phyloP scores from a whole-genome alignment of 2,888 invertebrate genomes.

The Dolichopus griseipennis region DNA sequence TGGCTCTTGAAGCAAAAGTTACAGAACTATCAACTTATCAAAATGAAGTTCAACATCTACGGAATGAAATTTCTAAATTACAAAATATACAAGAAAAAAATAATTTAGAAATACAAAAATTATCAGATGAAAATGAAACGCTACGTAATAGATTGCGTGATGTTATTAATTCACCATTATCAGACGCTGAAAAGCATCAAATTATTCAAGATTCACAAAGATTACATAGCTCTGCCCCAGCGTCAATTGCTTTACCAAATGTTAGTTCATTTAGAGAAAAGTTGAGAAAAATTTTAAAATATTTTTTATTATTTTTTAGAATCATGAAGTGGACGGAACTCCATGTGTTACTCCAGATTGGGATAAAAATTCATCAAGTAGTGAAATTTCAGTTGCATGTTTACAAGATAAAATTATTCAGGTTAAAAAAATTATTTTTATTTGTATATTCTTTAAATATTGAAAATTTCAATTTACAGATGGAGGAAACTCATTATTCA shows the following conservation, averaged over 20 bases:
- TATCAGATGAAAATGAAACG: slow-evolving; percentile 68
- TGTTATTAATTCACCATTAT: slow-evolving; percentile 71
- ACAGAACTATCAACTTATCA: slow-evolving; percentile 56
- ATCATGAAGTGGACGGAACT: slow-evolving; percentile 51
- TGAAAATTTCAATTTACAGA: slow-evolving; percentile 26
- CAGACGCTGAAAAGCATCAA: slow-evolving; percentile 75
- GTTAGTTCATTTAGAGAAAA: slow-evolving; percentile 28
- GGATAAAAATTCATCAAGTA: slow-evolving; percentile 86
- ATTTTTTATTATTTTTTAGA: slow-evolving; percentile 17
- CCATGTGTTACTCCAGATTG: slow-evolving; percentile 75
- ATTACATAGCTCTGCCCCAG: slow-evolving; percentile 70
- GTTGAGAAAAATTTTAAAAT: neutral
- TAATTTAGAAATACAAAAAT: slow-evolving; percentile 46
- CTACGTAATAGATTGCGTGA: slow-evolving; percentile 66
- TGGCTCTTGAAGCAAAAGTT: slow-evolving; percentile 52
- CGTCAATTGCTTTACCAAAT: slow-evolving; percentile 56
- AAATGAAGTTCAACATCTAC: slow-evolving; percentile 57
- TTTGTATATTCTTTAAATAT: neutral
- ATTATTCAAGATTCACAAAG: slow-evolving; percentile 60
- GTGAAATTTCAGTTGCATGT: slow-evolving; percentile 86
- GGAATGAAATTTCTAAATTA: slow-evolving; percentile 59
- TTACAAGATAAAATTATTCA: slow-evolving; percentile 87
- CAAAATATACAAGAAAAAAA: slow-evolving; percentile 45
- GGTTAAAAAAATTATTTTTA: slow-evolving; percentile 37
- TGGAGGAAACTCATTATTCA: slow-evolving; percentile 51